Base-by-base conservation (phyloP, 2,888 invertebrate genomes). In the Hanleya hanleyi region DNA sequence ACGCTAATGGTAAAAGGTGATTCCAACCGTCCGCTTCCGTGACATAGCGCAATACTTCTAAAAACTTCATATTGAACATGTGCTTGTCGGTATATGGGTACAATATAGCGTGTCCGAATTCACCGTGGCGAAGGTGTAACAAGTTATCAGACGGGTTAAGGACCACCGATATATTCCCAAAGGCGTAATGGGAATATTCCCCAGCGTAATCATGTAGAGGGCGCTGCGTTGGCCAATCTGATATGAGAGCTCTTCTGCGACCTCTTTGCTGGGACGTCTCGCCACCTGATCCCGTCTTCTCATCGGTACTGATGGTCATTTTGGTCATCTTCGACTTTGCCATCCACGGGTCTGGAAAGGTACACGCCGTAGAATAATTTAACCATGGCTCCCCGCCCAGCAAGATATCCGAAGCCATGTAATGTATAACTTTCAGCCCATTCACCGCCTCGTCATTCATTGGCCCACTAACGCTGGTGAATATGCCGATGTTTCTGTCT, bases 391-490 rank as follows among this genome's bases (percentile, higher is more conserved):
- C 68, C 69, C 83, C 78, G 0, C 82, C 83, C 7, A 88, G 74
- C 36, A 89, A 70, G 15, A 88, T 49, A 75, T 89, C 89, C 4
- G 87, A 80, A 12, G 82, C 81, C 69, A 77, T 84, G 62, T 82
- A 81, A 69, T 88, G 85, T 51, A 88, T 72, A 18, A 80, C 75
- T 15, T 75, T 78, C 15, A 86, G 81, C n/a, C 77, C 81, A 22
- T 76, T 47, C 69, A 82, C 82, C 35, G 79, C 71, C 7, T 72
- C 71, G 32, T 77, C 72, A 7, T 77, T 78, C 69, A 81, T 74
- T 0, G 89, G 89, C 2, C 90, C 90, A 71, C 85, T 90, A 3
- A 84, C 74, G 1, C 83, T 80, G n/a, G 85, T 81, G 78, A 84
- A 90, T 33, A 90, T 80, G 0, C 87, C 90, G 0, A 86, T 76